Conservation (phyloP, 2,888 invertebrate species). For the Protodeltote pygarga region DNA sequence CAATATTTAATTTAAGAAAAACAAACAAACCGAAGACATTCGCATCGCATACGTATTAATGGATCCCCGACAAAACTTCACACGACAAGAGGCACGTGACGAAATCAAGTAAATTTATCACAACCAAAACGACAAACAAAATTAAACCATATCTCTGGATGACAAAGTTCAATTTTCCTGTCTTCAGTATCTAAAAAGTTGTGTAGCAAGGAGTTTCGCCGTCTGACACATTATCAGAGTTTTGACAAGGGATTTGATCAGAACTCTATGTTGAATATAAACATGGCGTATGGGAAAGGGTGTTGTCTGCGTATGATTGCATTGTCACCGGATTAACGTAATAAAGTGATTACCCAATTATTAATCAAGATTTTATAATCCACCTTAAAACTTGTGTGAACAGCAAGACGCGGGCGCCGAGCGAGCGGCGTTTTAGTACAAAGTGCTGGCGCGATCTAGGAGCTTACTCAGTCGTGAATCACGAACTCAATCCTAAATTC, state of each 20-base stretch:
- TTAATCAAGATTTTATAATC: too few species aligned
- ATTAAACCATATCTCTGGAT: background rate
- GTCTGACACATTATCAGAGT: slow-evolving; percentile 50
- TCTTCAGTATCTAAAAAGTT: slow-evolving; percentile 5
- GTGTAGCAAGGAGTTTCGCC: slow-evolving; percentile 15
- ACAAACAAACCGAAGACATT: background rate
- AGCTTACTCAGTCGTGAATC: too few species aligned
- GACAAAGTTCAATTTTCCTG: slow-evolving; percentile 4
- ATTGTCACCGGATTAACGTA: background rate
- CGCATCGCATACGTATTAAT: slow-evolving; percentile 11
- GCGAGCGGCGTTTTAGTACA: too few species aligned
- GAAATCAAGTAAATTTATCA: background rate
- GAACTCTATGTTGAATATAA: slow-evolving; percentile 24
- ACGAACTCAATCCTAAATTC: background rate
- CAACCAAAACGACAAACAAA: background rate
- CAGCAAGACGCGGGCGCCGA: too few species aligned
- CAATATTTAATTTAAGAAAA: background rate
- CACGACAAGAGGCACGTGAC: slow-evolving; percentile 6
- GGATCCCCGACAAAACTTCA: slow-evolving; percentile 12
- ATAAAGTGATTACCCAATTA: background rate
- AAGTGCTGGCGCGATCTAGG: too few species aligned
- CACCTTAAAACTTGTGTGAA: too few species aligned
- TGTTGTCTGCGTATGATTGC: background rate
- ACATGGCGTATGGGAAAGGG: slow-evolving; percentile 12
- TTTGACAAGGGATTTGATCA: slow-evolving; percentile 51